Evolutionary conservation across 2,888 invertebrate genomes (phyloP), one percentile per base, ranked within the genome.

Genomic region (Hartigia nigra): DNA sequence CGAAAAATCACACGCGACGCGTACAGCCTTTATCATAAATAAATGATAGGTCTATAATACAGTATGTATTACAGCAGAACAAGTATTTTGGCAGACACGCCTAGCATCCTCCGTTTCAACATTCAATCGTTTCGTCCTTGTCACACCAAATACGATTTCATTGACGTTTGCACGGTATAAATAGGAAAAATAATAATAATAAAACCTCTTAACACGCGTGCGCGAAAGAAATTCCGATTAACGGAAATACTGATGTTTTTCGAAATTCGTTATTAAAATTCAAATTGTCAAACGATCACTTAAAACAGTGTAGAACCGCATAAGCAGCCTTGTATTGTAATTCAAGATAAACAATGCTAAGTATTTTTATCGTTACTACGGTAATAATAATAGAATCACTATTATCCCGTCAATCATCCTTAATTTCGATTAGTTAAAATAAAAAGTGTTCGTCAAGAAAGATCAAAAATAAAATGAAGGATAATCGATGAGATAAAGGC

Each of bases 1-100:
- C 81, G 77, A 76, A 74, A 82, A 82, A 82, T 81, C 81, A 80
- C 80, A 80, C 78, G 70, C 70, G 70, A 39, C 32, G 31, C 32
- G 32, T 72, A 72, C 72, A 72, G 72, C 72, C 72, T 72, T 23
- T 55, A 9, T 55, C 23, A 23, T 55, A 55, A 55, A 23, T 55
- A 9, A 9, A 23, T 55, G 9, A 55, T 9, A 55, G 23, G 2
- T 9, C 23, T 55, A 55, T 23, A 55, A 55, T 9, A 9, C 23
- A 55, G 55, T 55, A 55, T 1, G 39, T 55, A 23, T 5, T 55
- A 23, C 14, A 4, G 3, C 4, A 23, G 55, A 23, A 1, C n/a
- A 55, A 23, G 23, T 23, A 55, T 55, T 55, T 55, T 23, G 55
- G 9, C 23, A 23, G 23, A 23, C 55, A 14, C 55, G 23, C 55